Conservation (phyloP, 2,797 vertebrate species). For the Zonotrichia albicollis region DNA sequence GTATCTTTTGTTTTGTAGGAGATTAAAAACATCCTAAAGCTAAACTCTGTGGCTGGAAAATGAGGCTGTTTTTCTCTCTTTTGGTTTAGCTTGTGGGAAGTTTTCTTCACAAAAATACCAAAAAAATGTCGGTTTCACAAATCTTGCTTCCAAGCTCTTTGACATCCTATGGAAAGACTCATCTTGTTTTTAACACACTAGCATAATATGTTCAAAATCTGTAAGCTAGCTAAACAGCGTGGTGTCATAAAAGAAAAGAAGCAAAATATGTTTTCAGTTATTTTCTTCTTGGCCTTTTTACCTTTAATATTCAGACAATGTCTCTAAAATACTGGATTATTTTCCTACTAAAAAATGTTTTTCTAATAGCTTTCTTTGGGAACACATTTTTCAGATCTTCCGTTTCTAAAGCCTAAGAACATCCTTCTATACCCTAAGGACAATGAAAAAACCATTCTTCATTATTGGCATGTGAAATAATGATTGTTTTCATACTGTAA, state of each 20-base stretch:
- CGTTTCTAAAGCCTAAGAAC: neutral
- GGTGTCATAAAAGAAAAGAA: neutral
- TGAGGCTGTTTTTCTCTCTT: neutral
- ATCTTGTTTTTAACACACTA: neutral
- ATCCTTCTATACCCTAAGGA: neutral
- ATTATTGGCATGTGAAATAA: neutral
- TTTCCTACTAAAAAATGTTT: neutral
- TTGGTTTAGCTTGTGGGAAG: neutral
- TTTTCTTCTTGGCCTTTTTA: neutral
- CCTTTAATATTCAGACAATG: neutral
- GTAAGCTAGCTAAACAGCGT: neutral
- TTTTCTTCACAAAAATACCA: neutral
- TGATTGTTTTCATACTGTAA: neutral
- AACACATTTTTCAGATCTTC: neutral
- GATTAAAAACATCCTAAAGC: neutral
- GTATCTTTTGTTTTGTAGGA: neutral
- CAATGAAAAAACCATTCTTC: neutral
- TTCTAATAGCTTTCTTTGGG: neutral
- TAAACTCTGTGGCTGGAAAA: neutral
- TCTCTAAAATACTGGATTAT: neutral
- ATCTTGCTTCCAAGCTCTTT: neutral
- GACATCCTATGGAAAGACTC: neutral
- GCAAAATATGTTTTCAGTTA: neutral
- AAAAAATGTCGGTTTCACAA: neutral
- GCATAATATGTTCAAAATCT: neutral